These are phyloP conservation scores for Athalia cordata DNA, from an alignment of 2,888 invertebrate species.

Conservation along the genomic window DNA sequence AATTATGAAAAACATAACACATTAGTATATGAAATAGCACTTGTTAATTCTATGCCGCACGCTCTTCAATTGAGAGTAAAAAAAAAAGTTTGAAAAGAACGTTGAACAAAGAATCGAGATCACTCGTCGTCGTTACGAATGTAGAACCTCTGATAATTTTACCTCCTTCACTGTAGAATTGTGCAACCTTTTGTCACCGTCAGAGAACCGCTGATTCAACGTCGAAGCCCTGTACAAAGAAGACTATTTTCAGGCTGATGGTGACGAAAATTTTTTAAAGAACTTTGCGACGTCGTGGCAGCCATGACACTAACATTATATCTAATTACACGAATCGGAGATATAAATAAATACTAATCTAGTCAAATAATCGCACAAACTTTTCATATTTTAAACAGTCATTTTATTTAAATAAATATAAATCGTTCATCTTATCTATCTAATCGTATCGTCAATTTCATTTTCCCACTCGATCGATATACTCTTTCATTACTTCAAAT, in stretches of 20 bases:
- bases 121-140: not conserved
- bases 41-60: not conserved
- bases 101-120: not conserved
- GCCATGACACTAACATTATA: not conserved
- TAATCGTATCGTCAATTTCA: not conserved
- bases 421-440: slow-evolving; percentile 4
- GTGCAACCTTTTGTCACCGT: not conserved
- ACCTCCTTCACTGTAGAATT: not conserved
- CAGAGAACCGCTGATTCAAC: not conserved
- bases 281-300: not conserved
- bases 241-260: not conserved
- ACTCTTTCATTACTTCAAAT: not conserved
- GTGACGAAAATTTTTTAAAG: not conserved
- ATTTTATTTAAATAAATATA: slow-evolving; percentile 42
- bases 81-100: not conserved
- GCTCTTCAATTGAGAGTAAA: not conserved
- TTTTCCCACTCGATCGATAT: not conserved
- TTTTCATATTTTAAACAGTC: not conserved
- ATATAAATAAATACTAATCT: slow-evolving; percentile 12
- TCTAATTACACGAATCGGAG: not conserved
- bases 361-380: slow-evolving; percentile 30
- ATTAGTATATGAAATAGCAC: not conserved
- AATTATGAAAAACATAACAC: slow-evolving; percentile 20
- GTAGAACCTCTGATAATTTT: not conserved
- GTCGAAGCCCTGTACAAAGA: not conserved